These are phyloP conservation scores for Bubalus kerabau DNA, from an alignment of 2,113 vertebrate genomes.

Conservation along the genomic window DNA sequence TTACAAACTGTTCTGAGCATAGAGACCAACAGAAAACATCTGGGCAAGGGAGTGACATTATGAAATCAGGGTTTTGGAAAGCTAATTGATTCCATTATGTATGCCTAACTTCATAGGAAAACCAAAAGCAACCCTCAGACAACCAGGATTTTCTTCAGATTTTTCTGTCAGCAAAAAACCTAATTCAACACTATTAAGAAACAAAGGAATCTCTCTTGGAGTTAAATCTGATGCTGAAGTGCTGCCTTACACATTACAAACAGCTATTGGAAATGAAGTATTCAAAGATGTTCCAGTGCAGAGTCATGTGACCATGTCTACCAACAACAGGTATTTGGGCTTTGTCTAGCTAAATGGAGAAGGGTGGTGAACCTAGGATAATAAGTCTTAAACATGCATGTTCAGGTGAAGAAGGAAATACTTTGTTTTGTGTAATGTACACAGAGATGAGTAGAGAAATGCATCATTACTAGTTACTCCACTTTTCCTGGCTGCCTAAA, in stretches of 20 bases:
- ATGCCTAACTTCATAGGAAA: slow-evolving; percentile 77
- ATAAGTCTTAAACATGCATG: neutral
- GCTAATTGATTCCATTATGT: slow-evolving; percentile 9
- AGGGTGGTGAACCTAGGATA: neutral
- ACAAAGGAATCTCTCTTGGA: slow-evolving; percentile 51
- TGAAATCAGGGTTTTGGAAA: neutral
- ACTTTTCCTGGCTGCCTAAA: neutral
- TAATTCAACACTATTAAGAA: slow-evolving; percentile 42
- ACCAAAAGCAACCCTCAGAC: slow-evolving; percentile 87
- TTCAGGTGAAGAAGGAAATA: neutral
- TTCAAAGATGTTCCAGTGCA: slow-evolving; percentile 68
- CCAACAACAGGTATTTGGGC: slow-evolving; percentile 59
- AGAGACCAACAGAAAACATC: neutral
- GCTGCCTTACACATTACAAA: slow-evolving; percentile 44
- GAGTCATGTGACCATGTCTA: slow-evolving; percentile 67
- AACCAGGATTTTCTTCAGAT: slow-evolving; percentile 79
- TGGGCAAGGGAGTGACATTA: neutral
- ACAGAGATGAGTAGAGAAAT: neutral
- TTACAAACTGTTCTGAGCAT: neutral
- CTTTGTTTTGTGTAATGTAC: neutral
- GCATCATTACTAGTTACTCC: neutral
- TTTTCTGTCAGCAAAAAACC: slow-evolving; percentile 69
- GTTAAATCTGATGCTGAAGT: slow-evolving; percentile 64
- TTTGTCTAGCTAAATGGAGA: neutral
- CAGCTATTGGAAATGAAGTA: slow-evolving; percentile 67